Base-by-base conservation (phyloP, 2,888 invertebrate species). In the Druceiella hillmani region DNA sequence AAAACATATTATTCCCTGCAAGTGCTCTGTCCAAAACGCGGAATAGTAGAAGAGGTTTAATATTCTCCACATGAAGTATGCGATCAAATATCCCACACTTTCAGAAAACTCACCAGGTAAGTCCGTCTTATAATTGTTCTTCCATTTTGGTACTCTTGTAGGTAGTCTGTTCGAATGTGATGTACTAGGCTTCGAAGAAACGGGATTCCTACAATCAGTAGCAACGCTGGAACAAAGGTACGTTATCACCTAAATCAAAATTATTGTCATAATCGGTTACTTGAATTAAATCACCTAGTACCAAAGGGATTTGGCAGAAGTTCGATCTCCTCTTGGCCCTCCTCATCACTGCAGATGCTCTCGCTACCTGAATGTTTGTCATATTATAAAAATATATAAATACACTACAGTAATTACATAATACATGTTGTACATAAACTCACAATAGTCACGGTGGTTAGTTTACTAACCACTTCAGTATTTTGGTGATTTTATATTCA, bases 81-180 rank as follows among this genome's bases (percentile, higher is more conserved):
- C n/a, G n/a, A n/a, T n/a, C n/a, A n/a, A n/a, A n/a, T n/a, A n/a
- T 52, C 31, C 31, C 10, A 37, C 31, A 15, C 31, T 24, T 31
- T 14, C 25, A 31, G 25, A 15, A 31, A 31, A 37, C 25, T 30
- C 31, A 31, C 25, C 37, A 13, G 37, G 37, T n/a, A 22, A n/a
- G 3, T 24, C 16, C 22, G 32, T 31, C 4, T 13, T 25, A 24
- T 30, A 37, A 22, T 20, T 24, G 4, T 24, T 30, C 13, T 37
- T 37, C 37, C 37, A 37, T 30, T 37, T 37, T 38, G 32, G n/a
- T n/a, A n/a, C n/a, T n/a, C n/a, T n/a, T n/a, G n/a, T n/a, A n/a
- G n/a, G n/a, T n/a, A n/a, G n/a, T n/a, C n/a, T n/a, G n/a, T n/a
- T n/a, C n/a, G n/a, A n/a, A n/a, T n/a, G n/a, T n/a, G n/a, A n/a